A percentile compares a stretch with the other conserved stretches of the same genome.
phyloP scores from a whole-genome alignment of 2,888 invertebrate genomes.

The Archips xylosteana region DNA sequence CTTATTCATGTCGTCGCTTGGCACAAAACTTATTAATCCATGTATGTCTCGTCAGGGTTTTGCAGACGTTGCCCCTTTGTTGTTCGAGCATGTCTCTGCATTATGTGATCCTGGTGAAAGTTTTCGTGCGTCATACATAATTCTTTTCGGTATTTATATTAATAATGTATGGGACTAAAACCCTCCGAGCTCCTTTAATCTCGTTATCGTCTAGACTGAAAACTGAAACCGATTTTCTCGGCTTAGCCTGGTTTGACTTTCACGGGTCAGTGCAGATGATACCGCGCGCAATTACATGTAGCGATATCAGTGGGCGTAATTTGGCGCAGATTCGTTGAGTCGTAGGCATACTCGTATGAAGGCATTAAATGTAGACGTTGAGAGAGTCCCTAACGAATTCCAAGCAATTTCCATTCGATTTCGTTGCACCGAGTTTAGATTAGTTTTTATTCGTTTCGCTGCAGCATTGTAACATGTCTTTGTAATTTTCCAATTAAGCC shows the following conservation, averaged over 20 bases:
- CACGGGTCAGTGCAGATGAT: slow-evolving; percentile 22
- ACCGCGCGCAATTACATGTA: background rate
- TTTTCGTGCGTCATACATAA: slow-evolving; percentile 14
- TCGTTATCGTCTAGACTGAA: slow-evolving; percentile 9
- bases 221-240: slow-evolving; percentile 16
- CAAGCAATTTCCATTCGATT: slow-evolving; percentile 1
- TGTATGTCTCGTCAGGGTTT: slow-evolving; percentile 21
- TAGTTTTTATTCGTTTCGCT: slow-evolving; percentile 7
- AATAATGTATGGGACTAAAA: slow-evolving; percentile 2
- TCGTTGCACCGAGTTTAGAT: slow-evolving; percentile 1
- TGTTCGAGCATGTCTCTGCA: background rate
- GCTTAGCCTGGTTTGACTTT: slow-evolving; percentile 10
- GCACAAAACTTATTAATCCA: slow-evolving; percentile 39
- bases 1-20: slow-evolving; percentile 35
- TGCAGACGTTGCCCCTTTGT: slow-evolving; percentile 26
- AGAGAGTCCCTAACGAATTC: background rate
- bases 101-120: slow-evolving; percentile 2
- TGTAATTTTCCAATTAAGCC: background rate
- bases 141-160: slow-evolving; percentile 17
- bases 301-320: slow-evolving; percentile 4
- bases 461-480: background rate
- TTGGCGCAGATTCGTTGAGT: background rate
- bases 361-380: background rate
- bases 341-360: background rate
- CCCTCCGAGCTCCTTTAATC: background rate